These are phyloP conservation scores for Microctonus aethiopoides DNA, from an alignment of 2,888 invertebrate species.

Conservation along the genomic window DNA sequence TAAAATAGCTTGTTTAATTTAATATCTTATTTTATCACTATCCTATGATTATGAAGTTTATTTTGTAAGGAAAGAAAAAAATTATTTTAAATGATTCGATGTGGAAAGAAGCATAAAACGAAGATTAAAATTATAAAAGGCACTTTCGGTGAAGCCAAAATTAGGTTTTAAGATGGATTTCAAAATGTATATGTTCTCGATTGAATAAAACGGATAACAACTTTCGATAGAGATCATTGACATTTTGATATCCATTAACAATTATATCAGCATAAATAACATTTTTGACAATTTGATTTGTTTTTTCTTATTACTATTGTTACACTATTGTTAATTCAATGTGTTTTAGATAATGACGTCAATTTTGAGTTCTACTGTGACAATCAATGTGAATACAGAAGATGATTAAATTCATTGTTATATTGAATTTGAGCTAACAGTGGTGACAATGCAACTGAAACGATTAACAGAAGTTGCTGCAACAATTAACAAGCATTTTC, in stretches of 20 bases:
- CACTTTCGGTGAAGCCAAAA: conserved; percentile 46
- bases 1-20: conserved; percentile 57
- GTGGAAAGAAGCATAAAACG: conserved; percentile 49
- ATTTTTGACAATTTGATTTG: background rate
- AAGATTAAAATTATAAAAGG: conserved; percentile 47
- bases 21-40: conserved; percentile 53
- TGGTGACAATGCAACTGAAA: conserved; percentile 45
- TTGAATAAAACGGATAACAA: conserved; percentile 4
- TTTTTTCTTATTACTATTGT: background rate
- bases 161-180: background rate
- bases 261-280: background rate
- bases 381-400: conserved; percentile 21
- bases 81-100: conserved; percentile 38
- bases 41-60: conserved; percentile 39
- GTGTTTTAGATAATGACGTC: background rate
- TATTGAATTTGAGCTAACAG: conserved; percentile 41
- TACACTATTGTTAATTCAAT: too few species aligned
- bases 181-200: background rate
- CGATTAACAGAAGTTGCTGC: conserved; percentile 46
- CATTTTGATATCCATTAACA: background rate
- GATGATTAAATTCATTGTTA: background rate
- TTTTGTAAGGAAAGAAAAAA: conserved; percentile 27
- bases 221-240: background rate
- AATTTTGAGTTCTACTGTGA: background rate
- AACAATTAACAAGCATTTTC: conserved; percentile 31